Evolutionary conservation across 2,113 vertebrate species (phyloP), one percentile per base, ranked within the genome.

Genomic region (Albula glossodonta): DNA sequence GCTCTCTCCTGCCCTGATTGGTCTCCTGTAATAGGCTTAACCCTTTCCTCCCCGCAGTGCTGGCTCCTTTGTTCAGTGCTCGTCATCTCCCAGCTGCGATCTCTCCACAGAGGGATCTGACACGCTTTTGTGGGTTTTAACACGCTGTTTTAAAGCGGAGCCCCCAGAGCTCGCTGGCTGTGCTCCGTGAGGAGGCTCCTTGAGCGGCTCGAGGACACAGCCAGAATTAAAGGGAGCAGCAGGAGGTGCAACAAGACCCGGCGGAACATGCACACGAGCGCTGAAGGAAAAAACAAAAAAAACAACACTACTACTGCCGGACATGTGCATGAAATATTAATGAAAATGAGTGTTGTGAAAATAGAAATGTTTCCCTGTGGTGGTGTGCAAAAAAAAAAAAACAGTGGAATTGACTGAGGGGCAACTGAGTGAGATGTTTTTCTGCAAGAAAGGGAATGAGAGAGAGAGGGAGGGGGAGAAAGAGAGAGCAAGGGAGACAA

Each of bases 1-100:
- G 77, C 95, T 96, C 95, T 96, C 96, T 96, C 96, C 96, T 93
- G 92, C 97, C 97, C 96, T 98, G 97, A 99, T 99, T 98, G 98
- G 97, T 97, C 95, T 96, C 95, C 95, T 96, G 96, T 98, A 96
- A 96, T 96, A 93, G 94, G 96, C 95, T 99, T 97, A 96, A 97
- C 96, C 92, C 96, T 92, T 96, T 96, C 94, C 90, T 91, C 94
- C 94, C 95, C 88, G 5, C 52, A 17, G 49, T 9, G 17, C 17
- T 12, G 15, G 22, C 51, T 41, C 31, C 19, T 60, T 90, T 94
- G 95, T 79, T 49, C 41, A 6, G 41, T 17, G 5, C 77, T 31
- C 25, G 78, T 50, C 78, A 10, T 31, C 25, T 90, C 85, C 87
- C 86, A 74, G 70, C 70, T 31, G 70, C 31, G n/a, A 74, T 89